Evolutionary conservation across 2,113 vertebrate genomes (phyloP).

Genomic region (Lepisosteus oculatus): DNA sequence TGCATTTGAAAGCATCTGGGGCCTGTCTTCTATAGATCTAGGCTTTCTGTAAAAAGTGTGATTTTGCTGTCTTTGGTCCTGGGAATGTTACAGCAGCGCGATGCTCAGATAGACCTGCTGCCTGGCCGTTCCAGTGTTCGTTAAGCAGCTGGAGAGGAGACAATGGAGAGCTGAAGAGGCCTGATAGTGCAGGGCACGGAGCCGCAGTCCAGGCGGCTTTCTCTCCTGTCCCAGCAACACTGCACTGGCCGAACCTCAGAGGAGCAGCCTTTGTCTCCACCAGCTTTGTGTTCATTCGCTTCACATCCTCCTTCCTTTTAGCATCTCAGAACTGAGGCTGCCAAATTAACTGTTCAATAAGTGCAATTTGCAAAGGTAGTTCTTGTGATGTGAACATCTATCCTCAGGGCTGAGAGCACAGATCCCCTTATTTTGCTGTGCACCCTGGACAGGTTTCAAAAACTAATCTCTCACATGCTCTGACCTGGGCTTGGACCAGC

Average conservation of each 20-base stretch:
- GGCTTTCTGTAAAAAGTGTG: not conserved
- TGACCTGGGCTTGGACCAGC: constrained; percentile 13
- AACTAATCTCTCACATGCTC: constrained; percentile 14
- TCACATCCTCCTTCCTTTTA: constrained; percentile 36
- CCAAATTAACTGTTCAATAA: constrained; percentile 28
- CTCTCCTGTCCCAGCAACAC: not conserved
- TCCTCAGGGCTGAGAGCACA: constrained; percentile 22
- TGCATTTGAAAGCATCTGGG: no score
- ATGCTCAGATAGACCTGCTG: constrained; percentile 45
- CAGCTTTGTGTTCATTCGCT: constrained; percentile 21
- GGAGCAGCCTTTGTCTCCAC: constrained; percentile 18
- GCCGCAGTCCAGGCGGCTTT: not conserved
- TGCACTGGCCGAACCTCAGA: constrained; percentile 4
- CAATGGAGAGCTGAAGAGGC: constrained; percentile 13
- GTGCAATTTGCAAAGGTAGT: constrained; percentile 30
- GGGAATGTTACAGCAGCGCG: not conserved
- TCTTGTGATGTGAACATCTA: constrained; percentile 30
- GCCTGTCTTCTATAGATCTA: no score
- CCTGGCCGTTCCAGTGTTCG: constrained; percentile 4
- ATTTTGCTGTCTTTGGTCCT: not conserved
- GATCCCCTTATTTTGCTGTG: constrained; percentile 20
- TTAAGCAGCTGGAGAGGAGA: constrained; percentile 1
- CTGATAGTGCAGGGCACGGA: constrained; percentile 5
- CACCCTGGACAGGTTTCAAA: constrained; percentile 17
- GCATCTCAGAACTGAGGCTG: constrained; percentile 35